These are phyloP conservation scores for Brenthis daphne DNA, from an alignment of 2,888 invertebrate species.

Conservation along the genomic window DNA sequence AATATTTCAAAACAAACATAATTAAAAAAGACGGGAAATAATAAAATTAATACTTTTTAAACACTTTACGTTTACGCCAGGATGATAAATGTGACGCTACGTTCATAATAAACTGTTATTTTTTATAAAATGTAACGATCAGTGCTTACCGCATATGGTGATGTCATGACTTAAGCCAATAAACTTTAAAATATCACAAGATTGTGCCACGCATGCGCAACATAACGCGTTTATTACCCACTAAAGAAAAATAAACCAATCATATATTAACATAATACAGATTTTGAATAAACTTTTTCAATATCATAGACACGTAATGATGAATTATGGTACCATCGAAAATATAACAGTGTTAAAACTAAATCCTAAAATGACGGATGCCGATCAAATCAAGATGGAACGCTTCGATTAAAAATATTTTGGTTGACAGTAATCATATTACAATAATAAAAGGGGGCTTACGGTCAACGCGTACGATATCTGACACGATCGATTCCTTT, in stretches of 20 bases:
- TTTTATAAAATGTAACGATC: constrained; percentile 66
- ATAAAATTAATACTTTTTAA: constrained; percentile 12
- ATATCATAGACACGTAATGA: constrained; percentile 3
- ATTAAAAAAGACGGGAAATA: constrained; percentile 46
- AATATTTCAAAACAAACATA: constrained; percentile 2
- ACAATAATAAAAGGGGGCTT: constrained; percentile 76
- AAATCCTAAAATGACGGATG: constrained; percentile 28
- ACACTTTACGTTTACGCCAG: constrained; percentile 40
- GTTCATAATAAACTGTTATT: constrained; percentile 62
- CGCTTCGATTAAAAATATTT: constrained; percentile 48
- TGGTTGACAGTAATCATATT: constrained; percentile 78
- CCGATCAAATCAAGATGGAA: constrained; percentile 28
- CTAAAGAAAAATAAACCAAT: constrained; percentile 24
- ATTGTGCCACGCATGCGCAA: constrained; percentile 41
- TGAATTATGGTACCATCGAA: constrained; percentile 2
- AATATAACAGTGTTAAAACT: constrained; percentile 26
- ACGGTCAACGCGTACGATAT: constrained; percentile 79
- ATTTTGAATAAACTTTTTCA: not conserved
- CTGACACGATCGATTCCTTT: constrained; percentile 73
- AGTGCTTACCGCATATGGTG: constrained; percentile 72
- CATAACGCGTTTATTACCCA: constrained; percentile 35
- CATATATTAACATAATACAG: constrained; percentile 15
- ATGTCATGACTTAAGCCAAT: constrained; percentile 78
- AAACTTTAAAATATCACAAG: constrained; percentile 72
- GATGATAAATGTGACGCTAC: constrained; percentile 44